Base-by-base conservation (phyloP, 2,888 invertebrate genomes). In the Drosophila ezoana region DNA sequence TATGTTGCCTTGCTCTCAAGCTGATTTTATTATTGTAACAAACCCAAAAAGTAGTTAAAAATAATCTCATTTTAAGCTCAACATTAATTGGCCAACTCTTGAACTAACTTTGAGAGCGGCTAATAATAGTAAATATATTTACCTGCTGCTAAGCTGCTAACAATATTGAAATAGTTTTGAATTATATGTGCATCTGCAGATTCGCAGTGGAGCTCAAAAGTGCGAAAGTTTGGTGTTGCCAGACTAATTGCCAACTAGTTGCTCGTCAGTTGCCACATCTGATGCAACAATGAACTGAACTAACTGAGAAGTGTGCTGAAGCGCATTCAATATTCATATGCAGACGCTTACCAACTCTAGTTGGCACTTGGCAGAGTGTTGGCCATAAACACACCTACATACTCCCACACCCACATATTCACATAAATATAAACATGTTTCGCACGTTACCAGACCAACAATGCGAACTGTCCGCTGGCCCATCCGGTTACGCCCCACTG, bases 261-360 rank as follows among this genome's bases (percentile, higher is more conserved):
- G 61, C 35, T 6, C 47, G 38, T 16, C 57, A 32, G 57, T 23
- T 44, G 40, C 44, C 28, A 65, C 28, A 58, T 51, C 40, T 14
- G 13, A 37, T 14, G 41, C 51, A 11, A 32, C 57, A 49, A 44
- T 45, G n/a, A 20, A 49, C 54, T 53, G n/a, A 33, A 16, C 49
- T 28, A 43, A 47, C 45, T 59, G 72, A 58, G 48, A 63, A 71
- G 23, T 52, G 59, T 8, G 28, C 6, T 41, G 38, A 41, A 57
- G 41, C 37, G 23, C 18, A 58, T 65, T 71, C 74, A 67, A 76
- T 57, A 77, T 86, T 83, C 60, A 81, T 69, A 44, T 65, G 38
- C 51, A 28, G 58, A 54, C 62, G 45, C 57, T 64, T 69, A 70
- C 59, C 62, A 68, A 81, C 72, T 74, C 71, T 76, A 59, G 62